Base-by-base conservation (phyloP, 2,113 vertebrate species). In the Neodontobutis hainanensis region DNA sequence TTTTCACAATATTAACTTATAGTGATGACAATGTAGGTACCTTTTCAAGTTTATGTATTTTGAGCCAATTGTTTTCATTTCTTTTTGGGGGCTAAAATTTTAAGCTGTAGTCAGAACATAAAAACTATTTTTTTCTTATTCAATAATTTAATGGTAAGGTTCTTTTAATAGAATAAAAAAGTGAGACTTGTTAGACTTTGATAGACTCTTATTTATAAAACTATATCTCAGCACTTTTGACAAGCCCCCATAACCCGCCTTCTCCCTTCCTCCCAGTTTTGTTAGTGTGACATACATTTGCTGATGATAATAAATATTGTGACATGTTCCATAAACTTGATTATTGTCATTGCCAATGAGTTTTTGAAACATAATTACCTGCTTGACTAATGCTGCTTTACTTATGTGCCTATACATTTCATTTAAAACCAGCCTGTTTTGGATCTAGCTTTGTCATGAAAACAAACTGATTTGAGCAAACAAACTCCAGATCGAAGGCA, bases 391-490 rank as follows among this genome's bases (percentile, higher is more conserved):
- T 48, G n/a, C 27, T 59, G 9, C 10, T 42, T 58, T 42, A 38
- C 42, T 52, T 42, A 5, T 43, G 11, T 7, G 8, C 8, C 11
- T 27, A 38, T 42, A 35, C 8, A 51, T 62, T 43, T 10, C 14
- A 60, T 61, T 69, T 52, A 16, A 48, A 75, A 32, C 6, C 42
- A 3, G 56, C 4, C 36, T 64, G 44, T 40, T 3, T 48, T 52
- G 0, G 35, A 45, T 38, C 6, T 49, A 38, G 38, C 36, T 11
- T 12, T 15, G 10, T 49, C 16, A 66, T 46, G n/a, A 35, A 77
- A 80, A 70, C 55, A 68, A 81, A 71, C 32, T 14, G 1, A 45
- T 44, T 40, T 32, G 43, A 52, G 43, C 19, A 46, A 52, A 44
- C 19, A 75, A 68, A 68, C 35, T 27, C 16, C 11, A 67, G 42